phyloP scores from a whole-genome alignment of 2,797 vertebrate species.

The Cephalopachus bancanus region DNA sequence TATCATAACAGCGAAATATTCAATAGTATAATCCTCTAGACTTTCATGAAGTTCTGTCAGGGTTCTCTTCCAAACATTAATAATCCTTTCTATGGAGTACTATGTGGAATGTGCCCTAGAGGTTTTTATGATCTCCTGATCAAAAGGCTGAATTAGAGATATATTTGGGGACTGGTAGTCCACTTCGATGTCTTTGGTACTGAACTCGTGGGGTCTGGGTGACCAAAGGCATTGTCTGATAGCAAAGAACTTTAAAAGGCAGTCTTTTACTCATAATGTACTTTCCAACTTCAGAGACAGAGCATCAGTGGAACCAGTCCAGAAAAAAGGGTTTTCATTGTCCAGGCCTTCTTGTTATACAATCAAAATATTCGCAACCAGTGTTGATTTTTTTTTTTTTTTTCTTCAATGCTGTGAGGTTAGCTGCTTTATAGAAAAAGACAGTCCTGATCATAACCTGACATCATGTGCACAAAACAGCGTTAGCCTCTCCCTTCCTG shows the following conservation, averaged over 20 bases:
- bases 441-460: background rate
- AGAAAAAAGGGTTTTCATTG: background rate
- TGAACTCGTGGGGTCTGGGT: background rate
- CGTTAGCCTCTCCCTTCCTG: background rate
- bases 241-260: background rate
- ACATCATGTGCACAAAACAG: background rate
- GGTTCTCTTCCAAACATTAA: background rate
- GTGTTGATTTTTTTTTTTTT: background rate
- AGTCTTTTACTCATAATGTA: background rate
- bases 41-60: background rate
- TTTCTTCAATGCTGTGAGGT: background rate
- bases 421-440: background rate
- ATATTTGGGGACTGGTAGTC: background rate
- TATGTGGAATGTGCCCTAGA: background rate
- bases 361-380: background rate
- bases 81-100: background rate
- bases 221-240: background rate
- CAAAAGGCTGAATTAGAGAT: background rate
- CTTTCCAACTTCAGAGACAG: background rate
- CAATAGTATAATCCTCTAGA: background rate
- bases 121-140: background rate
- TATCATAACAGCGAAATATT: background rate
- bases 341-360: background rate
- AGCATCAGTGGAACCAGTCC: background rate
- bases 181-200: background rate